phyloP scores from a whole-genome alignment of 2,797 vertebrate genomes.

The Sebastes diploproa region DNA sequence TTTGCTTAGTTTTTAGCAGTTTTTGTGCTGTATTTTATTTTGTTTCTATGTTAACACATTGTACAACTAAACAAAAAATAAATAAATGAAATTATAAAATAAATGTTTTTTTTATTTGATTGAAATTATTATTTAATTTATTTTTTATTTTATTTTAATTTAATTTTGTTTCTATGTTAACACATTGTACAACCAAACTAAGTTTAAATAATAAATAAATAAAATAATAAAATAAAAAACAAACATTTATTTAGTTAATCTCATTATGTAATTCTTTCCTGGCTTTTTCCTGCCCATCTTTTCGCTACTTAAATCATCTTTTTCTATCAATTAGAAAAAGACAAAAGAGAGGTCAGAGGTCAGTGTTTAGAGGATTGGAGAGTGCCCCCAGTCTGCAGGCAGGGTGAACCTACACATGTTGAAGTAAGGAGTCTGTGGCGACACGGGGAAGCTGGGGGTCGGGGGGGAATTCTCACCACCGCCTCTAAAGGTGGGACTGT shows the following conservation, averaged over 20 bases:
- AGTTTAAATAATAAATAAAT: neutral
- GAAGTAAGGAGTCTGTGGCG: conserved; percentile 82
- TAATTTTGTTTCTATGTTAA: neutral
- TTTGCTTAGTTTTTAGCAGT: neutral
- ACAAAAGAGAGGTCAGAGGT: neutral
- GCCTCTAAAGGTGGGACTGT: conserved; percentile 78
- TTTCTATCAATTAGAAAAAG: neutral
- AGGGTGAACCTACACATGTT: conserved; percentile 79
- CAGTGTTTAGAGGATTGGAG: neutral
- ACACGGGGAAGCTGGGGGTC: conserved; percentile 79
- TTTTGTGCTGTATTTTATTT: neutral
- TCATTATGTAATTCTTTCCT: neutral
- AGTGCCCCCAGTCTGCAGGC: conserved; percentile 53
- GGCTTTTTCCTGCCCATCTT: neutral
- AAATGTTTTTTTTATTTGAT: neutral
- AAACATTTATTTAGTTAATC: neutral
- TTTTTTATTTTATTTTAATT: neutral
- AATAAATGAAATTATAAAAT: neutral
- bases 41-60: neutral
- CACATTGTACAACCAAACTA: neutral
- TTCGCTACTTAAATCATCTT: neutral
- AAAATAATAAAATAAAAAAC: neutral
- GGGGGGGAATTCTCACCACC: conserved; percentile 87
- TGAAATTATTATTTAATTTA: no score
- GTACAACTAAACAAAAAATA: neutral